Evolutionary conservation across 2,113 vertebrate genomes (phyloP), one percentile per base, ranked within the genome.

Genomic region (Grus americana): DNA sequence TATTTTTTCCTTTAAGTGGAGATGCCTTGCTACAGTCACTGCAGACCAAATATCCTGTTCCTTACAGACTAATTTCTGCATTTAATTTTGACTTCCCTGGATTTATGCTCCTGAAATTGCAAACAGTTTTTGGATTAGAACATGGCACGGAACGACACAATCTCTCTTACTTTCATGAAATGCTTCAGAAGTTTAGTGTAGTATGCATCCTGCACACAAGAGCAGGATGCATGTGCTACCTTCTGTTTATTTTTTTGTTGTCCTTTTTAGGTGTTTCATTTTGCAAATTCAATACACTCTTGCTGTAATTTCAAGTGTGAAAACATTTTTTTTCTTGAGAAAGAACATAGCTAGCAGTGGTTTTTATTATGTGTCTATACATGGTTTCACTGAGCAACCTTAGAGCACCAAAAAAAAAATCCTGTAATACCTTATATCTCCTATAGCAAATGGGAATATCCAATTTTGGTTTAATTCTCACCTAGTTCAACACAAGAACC

Each of bases 201-300:
- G 6, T 22, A 22, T 18, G 26, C 20, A 21, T 71, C 7, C 47
- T 36, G 27, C 66, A 23, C 27, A 21, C 24, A 36, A 30, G 23
- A 66, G 66, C 40, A 54, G 36, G 40, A 40, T 72, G 38, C 34
- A 3, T 29, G 23, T 85, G 57, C 44, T 91, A 15, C 76, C 15
- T 91, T 88, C 15, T 76, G 19, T 46, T 71, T 38, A 23, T 8
- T 57, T 58, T 85, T 85, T 84, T 90, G 63, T 67, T 82, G 67
- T 92, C 42, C 27, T 81, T 78, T 72, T 72, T 74, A 92, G 68
- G 72, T 93, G 90, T 94, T 96, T 95, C 79, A 95, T 93, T 96
- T 96, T 92, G 73, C 34, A 68, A 68, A 79, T 90, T 81, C 70
- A 75, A 9, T 90, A 59, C 15, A n/a, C 6, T 8, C 54, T 67